Base-by-base conservation (phyloP, 1,140 invertebrate genomes). In the Physella acuta region DNA sequence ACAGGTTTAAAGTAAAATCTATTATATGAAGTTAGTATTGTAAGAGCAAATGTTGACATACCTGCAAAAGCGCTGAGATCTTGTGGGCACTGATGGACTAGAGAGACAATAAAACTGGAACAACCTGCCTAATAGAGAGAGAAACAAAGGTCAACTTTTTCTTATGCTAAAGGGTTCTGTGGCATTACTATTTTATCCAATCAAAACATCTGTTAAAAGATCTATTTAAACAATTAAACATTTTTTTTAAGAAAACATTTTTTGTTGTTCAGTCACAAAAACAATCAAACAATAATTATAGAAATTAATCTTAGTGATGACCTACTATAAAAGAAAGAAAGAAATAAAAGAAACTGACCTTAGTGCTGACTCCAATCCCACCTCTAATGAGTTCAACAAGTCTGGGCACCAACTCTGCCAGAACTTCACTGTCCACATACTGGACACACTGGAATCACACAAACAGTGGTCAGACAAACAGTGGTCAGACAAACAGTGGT, bases 381-480 rank as follows among this genome's bases (percentile, higher is more conserved):
- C 89, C 89, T 74, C 91, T 93, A 73, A 94, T 90, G 51, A 95
- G 85, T 70, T 97, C 94, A 34, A 92, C 85, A 0, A 97, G 85
- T 79, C 90, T 89, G 4, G 93, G 92, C 20, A 94, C 88, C 77
- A 95, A 88, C 68, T 92, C 90, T 76, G 91, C 90, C 75, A 95
- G 86, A 53, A 90, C 90, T 3, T 88, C 85, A 39, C 88, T 89
- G 82, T 93, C 91, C 37, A 94, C 89, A 80, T 91, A 94, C 71
- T 92, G 92, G 70, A 95, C 89, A 80, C 93, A 94, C 90, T 94
- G 83, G 31, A 87, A 72, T 8, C 44, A 53, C 39, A 58, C 16
- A 55, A 59, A 20, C 0, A n/a, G n/a, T n/a, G n/a, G n/a, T n/a
- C n/a, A n/a, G n/a, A n/a, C n/a, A n/a, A n/a, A n/a, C n/a, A n/a